A percentile compares a stretch with the other conserved stretches of the same genome.
Evolutionary conservation across 2,888 invertebrate genomes (phyloP).

Genomic region (Drosophila atroscutellata): DNA sequence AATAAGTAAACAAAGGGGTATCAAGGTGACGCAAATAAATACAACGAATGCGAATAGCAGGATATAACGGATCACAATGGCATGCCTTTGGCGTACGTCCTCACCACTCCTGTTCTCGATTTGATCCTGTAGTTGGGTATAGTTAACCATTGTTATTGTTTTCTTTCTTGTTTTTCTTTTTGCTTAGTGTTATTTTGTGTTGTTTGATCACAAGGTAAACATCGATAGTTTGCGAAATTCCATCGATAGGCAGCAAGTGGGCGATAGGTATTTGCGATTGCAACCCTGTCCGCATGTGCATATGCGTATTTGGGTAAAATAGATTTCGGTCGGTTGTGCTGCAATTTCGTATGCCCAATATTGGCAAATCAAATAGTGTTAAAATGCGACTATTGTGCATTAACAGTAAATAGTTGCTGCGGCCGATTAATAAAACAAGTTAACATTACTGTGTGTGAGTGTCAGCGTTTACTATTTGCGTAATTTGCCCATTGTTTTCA

Average conservation of each 20-base stretch:
- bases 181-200: slow-evolving; percentile 7
- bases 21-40: slow-evolving; percentile 14
- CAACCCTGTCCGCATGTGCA: slow-evolving; percentile 56
- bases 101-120: neutral
- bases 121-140: slow-evolving; percentile 13
- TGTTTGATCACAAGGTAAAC: slow-evolving; percentile 7
- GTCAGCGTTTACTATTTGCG: slow-evolving; percentile 43
- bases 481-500: slow-evolving; percentile 57
- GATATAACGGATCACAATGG: slow-evolving; percentile 4
- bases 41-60: slow-evolving; percentile 4
- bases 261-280: slow-evolving; percentile 32
- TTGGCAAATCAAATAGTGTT: slow-evolving; percentile 25
- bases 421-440: slow-evolving; percentile 22
- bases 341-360: slow-evolving; percentile 26
- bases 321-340: slow-evolving; percentile 45
- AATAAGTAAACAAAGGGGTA: slow-evolving; percentile 32
- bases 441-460: slow-evolving; percentile 45
- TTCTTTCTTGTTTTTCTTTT: neutral
- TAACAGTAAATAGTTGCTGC: slow-evolving; percentile 36
- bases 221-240: slow-evolving; percentile 40
- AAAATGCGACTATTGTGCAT: slow-evolving; percentile 47
- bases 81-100: neutral
- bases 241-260: slow-evolving; percentile 38
- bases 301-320: slow-evolving; percentile 63
- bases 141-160: slow-evolving; percentile 39